Conservation (phyloP, 1,140 invertebrate species). For the Cyphomyrmex costatus region DNA sequence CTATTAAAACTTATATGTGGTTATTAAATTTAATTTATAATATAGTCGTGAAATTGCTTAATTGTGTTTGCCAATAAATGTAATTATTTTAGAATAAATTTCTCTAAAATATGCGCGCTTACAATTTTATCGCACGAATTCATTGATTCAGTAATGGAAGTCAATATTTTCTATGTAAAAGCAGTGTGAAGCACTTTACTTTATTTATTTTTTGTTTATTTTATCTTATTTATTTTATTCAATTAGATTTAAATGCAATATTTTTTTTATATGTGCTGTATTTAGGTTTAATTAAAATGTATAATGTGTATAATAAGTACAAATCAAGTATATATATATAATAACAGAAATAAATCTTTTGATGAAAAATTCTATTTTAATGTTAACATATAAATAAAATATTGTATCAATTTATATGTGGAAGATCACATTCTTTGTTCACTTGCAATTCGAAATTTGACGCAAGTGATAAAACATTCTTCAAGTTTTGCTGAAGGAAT, state of each 20-base stretch:
- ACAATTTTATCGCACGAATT: background rate
- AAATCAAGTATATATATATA: background rate
- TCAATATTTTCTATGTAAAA: background rate
- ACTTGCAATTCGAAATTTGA: background rate
- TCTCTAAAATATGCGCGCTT: background rate
- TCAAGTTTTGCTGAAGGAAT: conserved; percentile 37
- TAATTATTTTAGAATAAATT: background rate
- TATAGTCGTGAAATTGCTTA: background rate
- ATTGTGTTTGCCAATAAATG: background rate
- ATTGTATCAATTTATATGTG: background rate
- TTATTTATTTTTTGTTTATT: background rate
- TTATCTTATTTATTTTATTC: background rate
- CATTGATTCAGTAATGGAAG: background rate
- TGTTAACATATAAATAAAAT: background rate
- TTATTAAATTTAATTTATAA: conserved; percentile 39
- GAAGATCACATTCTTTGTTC: background rate
- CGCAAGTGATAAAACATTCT: background rate
- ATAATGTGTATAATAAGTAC: background rate
- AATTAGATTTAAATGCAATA: background rate
- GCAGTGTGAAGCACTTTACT: background rate
- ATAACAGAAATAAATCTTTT: conserved; percentile 2
- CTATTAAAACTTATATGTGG: background rate
- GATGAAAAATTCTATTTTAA: background rate
- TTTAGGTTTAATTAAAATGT: background rate
- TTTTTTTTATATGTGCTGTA: background rate